Conservation (phyloP, 2,888 invertebrate genomes). For the Resseliella maxima region DNA sequence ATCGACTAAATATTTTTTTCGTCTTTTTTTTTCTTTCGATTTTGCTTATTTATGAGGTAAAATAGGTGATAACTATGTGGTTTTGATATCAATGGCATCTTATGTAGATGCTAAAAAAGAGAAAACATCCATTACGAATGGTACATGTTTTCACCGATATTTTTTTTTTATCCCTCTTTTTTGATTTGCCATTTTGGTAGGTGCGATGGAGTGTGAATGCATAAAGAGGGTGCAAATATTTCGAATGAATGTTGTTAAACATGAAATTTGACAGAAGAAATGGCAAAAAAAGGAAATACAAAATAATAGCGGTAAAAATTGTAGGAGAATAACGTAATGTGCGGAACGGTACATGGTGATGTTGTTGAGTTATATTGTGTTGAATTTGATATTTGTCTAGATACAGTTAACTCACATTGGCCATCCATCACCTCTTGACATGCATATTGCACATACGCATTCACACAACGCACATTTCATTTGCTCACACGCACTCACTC, state of each 20-base stretch:
- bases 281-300: neutral
- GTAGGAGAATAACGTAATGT: too few species aligned
- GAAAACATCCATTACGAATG: neutral
- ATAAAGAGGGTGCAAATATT: conserved; percentile 27
- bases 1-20: too few species aligned
- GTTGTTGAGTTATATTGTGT: neutral
- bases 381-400: neutral
- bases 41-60: conserved; percentile 25
- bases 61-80: conserved; percentile 49
- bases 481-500: neutral
- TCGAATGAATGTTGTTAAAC: conserved; percentile 24
- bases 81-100: conserved; percentile 12
- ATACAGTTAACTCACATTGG: neutral
- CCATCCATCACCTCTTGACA: conserved; percentile 23
- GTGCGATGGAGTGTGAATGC: conserved; percentile 16
- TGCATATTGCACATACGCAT: conserved; percentile 31
- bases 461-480: too few species aligned
- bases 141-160: neutral
- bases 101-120: neutral
- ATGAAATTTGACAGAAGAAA: conserved; percentile 41
- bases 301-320: neutral
- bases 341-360: neutral
- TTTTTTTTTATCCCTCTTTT: neutral
- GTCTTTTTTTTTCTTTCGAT: neutral
- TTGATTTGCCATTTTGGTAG: neutral